Evolutionary conservation across 2,888 invertebrate genomes (phyloP), one percentile per base, ranked within the genome.

Genomic region (Heliconius ismenius): DNA sequence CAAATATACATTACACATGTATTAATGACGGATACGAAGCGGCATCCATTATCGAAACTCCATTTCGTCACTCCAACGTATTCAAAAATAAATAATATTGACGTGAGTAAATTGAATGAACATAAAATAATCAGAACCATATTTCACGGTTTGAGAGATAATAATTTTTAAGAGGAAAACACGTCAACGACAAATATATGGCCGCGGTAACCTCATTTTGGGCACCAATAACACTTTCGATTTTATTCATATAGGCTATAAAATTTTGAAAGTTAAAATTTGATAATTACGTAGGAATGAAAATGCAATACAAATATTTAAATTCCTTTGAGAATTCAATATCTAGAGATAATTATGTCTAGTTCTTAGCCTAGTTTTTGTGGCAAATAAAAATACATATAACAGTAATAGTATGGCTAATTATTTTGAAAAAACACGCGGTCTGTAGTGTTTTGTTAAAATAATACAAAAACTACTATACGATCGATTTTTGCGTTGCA

Each of bases 161-260:
- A 78, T 68, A 67, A 62, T 68, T 76, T 73, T 78, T 80, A 67
- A 54, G 70, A 78, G 74, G 76, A 64, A 64, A 76, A 79, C 74
- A 74, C 79, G 74, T 75, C 78, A 73, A 75, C 70, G 74, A 28
- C 63, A 74, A 74, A 76, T 74, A 78, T 79, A 79, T 76, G 79
- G 81, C 80, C 77, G 76, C 79, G 77, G 78, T 81, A 82, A 80
- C 83, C 85, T 79, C 79, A 81, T 81, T 81, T 73, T 81, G 83
- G 82, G 68, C 32, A 62, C 62, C 39, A 67, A 76, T 70, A 74
- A 70, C 58, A 64, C 73, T 72, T 76, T 76, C 68, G 73, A 74
- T 75, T 73, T 78, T 76, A 76, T 73, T 73, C 73, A 74, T 76
- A 54, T 68, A 43, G 75, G 49, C 64, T 73, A 78, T 76, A 73